Percentiles rank a stretch among this genome's conserved stretches.
phyloP scores from a whole-genome alignment of 2,888 invertebrate genomes.

The Cyrtodaria siliqua region DNA sequence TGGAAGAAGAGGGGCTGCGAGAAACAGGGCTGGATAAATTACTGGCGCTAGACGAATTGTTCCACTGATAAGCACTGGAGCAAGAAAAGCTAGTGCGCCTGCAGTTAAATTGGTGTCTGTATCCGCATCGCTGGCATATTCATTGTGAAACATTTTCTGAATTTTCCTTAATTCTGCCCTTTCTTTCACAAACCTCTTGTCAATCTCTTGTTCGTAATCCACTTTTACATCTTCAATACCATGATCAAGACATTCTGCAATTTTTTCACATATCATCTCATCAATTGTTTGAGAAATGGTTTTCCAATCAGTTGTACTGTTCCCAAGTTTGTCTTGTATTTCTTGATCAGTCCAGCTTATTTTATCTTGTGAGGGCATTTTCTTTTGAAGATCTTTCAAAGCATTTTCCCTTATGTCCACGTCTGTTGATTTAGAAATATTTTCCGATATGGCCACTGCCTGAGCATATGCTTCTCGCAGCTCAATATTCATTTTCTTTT shows the following conservation, averaged over 20 bases:
- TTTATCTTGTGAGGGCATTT: no score
- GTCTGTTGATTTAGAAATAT: no score
- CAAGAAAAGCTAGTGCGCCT: not conserved
- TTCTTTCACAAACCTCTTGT: constrained; percentile 2
- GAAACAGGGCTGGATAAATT: constrained; percentile 21
- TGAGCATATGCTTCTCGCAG: not conserved
- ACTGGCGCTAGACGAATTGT: constrained; percentile 21
- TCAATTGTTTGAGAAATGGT: not conserved
- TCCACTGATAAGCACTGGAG: constrained; percentile 13
- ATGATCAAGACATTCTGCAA: not conserved
- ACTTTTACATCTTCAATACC: not conserved
- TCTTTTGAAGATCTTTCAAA: no score
- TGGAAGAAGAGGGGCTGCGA: constrained; percentile 27
- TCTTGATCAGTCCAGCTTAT: no score
- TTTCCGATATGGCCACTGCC: not conserved
- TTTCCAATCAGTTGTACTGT: no score
- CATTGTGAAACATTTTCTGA: no score
- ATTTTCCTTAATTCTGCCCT: not conserved
- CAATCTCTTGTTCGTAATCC: not conserved
- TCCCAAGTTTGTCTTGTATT: no score
- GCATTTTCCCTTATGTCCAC: no score
- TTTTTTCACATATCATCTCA: constrained; percentile 9
- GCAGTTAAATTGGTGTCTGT: not conserved
- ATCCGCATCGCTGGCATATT: no score
- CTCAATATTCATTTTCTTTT: not conserved